Evolutionary conservation across 2,797 vertebrate genomes (phyloP).

Genomic region (Hoplostethus atlanticus): DNA sequence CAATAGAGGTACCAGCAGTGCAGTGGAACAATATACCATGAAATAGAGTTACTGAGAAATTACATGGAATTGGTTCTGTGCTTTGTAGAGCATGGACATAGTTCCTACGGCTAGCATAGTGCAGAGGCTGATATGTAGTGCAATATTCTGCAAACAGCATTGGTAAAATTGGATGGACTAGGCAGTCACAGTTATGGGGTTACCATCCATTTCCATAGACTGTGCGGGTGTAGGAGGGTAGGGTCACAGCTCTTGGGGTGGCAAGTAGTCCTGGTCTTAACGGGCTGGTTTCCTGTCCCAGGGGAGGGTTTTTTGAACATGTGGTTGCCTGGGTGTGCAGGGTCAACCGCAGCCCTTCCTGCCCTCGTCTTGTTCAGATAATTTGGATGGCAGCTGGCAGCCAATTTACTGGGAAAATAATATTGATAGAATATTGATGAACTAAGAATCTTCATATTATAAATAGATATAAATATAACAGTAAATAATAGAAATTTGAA

Average conservation of each 20-base stretch:
- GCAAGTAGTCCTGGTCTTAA: too few species aligned
- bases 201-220: background rate
- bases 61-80: background rate
- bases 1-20: background rate
- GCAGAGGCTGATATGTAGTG: too few species aligned
- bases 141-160: too few species aligned
- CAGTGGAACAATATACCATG: background rate
- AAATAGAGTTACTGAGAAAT: background rate
- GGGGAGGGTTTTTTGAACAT: too few species aligned
- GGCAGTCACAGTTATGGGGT: background rate
- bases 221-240: too few species aligned
- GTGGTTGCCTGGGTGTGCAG: too few species aligned
- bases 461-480: background rate
- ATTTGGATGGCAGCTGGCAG: background rate
- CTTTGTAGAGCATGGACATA: too few species aligned
- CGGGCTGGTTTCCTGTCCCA: too few species aligned
- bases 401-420: background rate
- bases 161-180: too few species aligned
- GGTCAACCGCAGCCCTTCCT: too few species aligned
- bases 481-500: background rate
- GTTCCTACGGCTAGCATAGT: too few species aligned
- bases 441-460: background rate
- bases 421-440: background rate
- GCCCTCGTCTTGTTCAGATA: background rate
- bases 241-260: too few species aligned